Evolutionary conservation across 2,888 invertebrate species (phyloP).

Genomic region (Atrina japonica): DNA sequence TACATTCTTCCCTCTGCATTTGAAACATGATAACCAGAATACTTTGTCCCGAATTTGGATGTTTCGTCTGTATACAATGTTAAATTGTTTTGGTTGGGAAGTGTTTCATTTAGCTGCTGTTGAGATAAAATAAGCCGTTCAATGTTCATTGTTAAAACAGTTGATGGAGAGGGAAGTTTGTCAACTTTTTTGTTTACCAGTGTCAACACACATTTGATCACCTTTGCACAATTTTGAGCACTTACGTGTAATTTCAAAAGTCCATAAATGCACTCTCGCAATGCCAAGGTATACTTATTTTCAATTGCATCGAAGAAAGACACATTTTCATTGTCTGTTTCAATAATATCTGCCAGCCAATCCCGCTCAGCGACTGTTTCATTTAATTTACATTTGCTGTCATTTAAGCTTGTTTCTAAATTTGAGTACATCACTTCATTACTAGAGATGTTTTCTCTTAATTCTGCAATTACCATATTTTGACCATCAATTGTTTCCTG

Average conservation of each 20-base stretch:
- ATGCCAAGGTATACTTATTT: constrained; percentile 8
- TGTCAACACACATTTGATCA: constrained; percentile 35
- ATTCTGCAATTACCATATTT: background rate
- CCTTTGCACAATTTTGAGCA: background rate
- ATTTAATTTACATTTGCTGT: background rate
- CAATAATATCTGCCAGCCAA: constrained; percentile 18
- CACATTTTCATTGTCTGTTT: background rate
- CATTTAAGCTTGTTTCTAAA: background rate
- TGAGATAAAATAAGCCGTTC: constrained; percentile 42
- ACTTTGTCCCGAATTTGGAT: constrained; percentile 36
- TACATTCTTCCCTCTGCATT: constrained; percentile 27
- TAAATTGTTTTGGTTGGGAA: constrained; percentile 24
- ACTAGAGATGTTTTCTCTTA: background rate
- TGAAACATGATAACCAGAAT: constrained; percentile 37
- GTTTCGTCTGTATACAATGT: constrained; percentile 36
- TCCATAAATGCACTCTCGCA: constrained; percentile 11
- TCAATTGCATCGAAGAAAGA: constrained; percentile 13
- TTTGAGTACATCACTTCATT: background rate
- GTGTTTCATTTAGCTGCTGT: constrained; percentile 37
- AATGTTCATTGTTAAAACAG: constrained; percentile 45
- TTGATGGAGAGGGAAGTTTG: constrained; percentile 36
- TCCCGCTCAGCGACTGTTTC: background rate
- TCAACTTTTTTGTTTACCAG: constrained; percentile 36
- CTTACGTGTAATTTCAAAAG: constrained; percentile 2
- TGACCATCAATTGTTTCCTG: background rate